Conservation (phyloP, 30 jellyfish, hydroid and myxozoan genomes). For the Pelagia noctiluca region DNA sequence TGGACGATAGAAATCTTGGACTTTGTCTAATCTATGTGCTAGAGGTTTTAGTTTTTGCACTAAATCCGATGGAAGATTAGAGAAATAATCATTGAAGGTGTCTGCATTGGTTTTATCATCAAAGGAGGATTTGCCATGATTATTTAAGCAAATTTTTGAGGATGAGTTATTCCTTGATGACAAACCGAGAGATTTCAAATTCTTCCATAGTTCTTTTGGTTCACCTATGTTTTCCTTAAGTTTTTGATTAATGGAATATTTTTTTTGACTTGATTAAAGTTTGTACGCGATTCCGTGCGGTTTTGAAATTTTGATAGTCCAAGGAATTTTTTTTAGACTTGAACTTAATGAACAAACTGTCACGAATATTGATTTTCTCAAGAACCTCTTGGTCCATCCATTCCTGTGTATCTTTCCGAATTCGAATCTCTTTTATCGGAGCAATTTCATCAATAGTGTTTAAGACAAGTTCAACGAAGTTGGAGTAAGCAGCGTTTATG, state of each 20-base stretch:
- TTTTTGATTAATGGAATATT: background rate
- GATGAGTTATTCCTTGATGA: slow-evolving; percentile 5
- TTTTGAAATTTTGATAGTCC: background rate
- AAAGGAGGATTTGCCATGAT: background rate
- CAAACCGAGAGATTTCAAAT: slow-evolving; percentile 13
- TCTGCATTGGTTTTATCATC: slow-evolving; percentile 4
- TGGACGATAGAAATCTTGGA: background rate
- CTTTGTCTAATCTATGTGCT: background rate
- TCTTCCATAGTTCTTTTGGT: slow-evolving; percentile 21
- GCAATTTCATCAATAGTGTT: slow-evolving; percentile 29
- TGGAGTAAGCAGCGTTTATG: slow-evolving; percentile 41
- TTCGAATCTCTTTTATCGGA: slow-evolving; percentile 42
- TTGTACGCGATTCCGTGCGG: background rate
- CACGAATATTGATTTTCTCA: background rate
- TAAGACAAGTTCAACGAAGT: slow-evolving; percentile 13
- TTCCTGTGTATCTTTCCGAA: slow-evolving; percentile 40
- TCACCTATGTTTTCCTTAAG: background rate
- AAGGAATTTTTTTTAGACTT: background rate
- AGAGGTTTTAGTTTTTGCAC: background rate
- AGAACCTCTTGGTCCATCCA: slow-evolving; percentile 42
- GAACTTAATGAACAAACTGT: background rate
- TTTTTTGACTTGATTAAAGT: background rate
- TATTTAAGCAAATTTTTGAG: background rate
- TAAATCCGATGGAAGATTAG: background rate
- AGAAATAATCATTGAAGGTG: background rate